Percentiles rank a stretch among this genome's conserved stretches.
Conservation (phyloP, 2,113 vertebrate species). For the Chionodraco myersi region DNA sequence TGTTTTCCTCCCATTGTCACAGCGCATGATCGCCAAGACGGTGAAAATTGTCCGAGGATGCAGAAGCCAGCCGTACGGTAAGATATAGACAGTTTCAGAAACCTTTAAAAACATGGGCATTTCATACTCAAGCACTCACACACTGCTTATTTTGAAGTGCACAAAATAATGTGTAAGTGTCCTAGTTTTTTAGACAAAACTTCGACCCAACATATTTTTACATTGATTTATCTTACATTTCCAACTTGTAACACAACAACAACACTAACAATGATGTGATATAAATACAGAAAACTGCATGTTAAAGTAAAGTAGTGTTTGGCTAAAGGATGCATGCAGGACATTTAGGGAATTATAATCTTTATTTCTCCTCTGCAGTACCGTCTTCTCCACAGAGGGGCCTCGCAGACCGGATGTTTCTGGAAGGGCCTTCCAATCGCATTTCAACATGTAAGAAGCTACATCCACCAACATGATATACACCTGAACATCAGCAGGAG, state of each 20-base stretch:
- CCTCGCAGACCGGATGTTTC: constrained; percentile 89
- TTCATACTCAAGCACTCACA: too few relatives aligned
- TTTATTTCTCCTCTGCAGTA: constrained; percentile 75
- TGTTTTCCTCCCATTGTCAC: constrained; percentile 22
- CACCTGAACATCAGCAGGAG: too few relatives aligned
- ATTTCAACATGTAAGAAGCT: constrained; percentile 89
- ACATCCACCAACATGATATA: background rate
- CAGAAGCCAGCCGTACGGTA: constrained; percentile 87
- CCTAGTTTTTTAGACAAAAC: too few relatives aligned
- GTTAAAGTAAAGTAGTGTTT: background rate
- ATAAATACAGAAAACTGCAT: too few relatives aligned
- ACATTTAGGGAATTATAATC: background rate
- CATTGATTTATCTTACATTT: too few relatives aligned
- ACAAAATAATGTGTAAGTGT: too few relatives aligned
- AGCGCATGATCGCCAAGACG: constrained; percentile 95
- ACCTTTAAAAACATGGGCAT: too few relatives aligned
- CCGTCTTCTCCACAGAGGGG: constrained; percentile 91
- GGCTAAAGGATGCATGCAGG: background rate
- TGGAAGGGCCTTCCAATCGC: constrained; percentile 85
- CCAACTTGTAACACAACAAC: too few relatives aligned
- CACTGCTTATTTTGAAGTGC: too few relatives aligned
- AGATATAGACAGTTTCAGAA: constrained; percentile 10
- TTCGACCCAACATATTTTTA: too few relatives aligned
- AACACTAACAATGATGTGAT: too few relatives aligned
- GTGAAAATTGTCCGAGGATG: constrained; percentile 88